Percentiles rank a stretch among this genome's conserved stretches.
phyloP scores from a whole-genome alignment of 2,888 invertebrate genomes.

The Drosophila parthenogenetica region DNA sequence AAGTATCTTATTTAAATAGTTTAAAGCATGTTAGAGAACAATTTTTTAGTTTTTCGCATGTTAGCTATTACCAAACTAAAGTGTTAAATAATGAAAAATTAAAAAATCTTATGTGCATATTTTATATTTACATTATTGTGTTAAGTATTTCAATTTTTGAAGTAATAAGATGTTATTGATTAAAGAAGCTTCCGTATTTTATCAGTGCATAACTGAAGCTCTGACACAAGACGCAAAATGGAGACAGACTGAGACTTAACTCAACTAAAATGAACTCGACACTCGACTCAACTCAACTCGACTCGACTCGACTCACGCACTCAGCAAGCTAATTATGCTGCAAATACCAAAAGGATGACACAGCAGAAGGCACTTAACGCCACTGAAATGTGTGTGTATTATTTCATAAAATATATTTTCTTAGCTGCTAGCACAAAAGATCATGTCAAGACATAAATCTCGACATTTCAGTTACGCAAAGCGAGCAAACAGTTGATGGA shows the following conservation, averaged over 20 bases:
- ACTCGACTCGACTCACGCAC: conserved; percentile 59
- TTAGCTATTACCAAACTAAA: too few species aligned
- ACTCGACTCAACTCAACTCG: conserved; percentile 13
- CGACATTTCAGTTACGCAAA: conserved; percentile 74
- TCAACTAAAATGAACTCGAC: conserved; percentile 39
- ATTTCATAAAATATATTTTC: conserved; percentile 80
- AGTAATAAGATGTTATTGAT: too few species aligned
- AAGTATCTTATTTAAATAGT: too few species aligned
- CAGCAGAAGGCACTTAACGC: conserved; percentile 76
- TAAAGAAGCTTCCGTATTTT: too few species aligned
- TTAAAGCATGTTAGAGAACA: too few species aligned
- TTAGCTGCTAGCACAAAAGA: conserved; percentile 76
- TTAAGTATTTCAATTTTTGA: too few species aligned
- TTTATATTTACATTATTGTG: too few species aligned
- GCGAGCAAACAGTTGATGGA: conserved; percentile 54
- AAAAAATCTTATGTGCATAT: too few species aligned
- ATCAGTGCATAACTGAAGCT: neutral
- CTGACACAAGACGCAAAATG: neutral
- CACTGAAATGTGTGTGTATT: conserved; percentile 61
- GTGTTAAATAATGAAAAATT: too few species aligned
- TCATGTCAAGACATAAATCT: conserved; percentile 80
- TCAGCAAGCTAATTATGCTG: conserved; percentile 77
- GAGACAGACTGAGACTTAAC: conserved; percentile 16
- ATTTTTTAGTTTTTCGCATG: too few species aligned
- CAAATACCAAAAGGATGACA: conserved; percentile 73